Evolutionary conservation across 2,888 invertebrate genomes (phyloP).

Genomic region (Baccha elongata): DNA sequence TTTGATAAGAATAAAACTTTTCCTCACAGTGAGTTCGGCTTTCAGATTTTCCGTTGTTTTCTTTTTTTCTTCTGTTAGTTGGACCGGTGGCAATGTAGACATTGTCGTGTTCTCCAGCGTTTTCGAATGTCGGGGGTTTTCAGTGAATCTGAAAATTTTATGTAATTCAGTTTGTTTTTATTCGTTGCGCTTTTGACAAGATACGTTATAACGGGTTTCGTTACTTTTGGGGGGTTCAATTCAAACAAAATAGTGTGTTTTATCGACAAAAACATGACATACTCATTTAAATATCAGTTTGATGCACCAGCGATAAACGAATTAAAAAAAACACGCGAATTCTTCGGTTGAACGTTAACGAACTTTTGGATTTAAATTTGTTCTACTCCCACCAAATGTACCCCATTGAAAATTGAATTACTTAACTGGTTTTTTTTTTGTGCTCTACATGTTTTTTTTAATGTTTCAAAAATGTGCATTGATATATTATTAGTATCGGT

Average conservation of each 20-base stretch:
- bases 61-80: constrained; percentile 31
- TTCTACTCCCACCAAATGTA: no score
- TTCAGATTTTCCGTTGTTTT: constrained; percentile 42
- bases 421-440: no score
- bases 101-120: constrained; percentile 19
- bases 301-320: no score
- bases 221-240: constrained; percentile 23
- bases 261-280: no score
- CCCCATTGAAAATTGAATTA: no score
- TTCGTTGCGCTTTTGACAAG: constrained; percentile 75
- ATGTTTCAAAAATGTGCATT: background rate
- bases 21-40: constrained; percentile 35
- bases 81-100: constrained; percentile 40
- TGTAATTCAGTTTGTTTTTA: constrained; percentile 76
- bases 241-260: no score
- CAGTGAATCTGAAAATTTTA: constrained; percentile 66
- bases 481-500: constrained; percentile 7
- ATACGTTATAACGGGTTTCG: constrained; percentile 66
- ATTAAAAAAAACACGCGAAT: no score
- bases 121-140: constrained; percentile 47
- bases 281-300: no score
- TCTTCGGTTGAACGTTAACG: no score
- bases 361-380: no score
- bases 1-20: constrained; percentile 51
- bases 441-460: constrained; percentile 15